Conservation (phyloP, 1,140 invertebrate species). For the Pogonomyrmex barbatus region DNA sequence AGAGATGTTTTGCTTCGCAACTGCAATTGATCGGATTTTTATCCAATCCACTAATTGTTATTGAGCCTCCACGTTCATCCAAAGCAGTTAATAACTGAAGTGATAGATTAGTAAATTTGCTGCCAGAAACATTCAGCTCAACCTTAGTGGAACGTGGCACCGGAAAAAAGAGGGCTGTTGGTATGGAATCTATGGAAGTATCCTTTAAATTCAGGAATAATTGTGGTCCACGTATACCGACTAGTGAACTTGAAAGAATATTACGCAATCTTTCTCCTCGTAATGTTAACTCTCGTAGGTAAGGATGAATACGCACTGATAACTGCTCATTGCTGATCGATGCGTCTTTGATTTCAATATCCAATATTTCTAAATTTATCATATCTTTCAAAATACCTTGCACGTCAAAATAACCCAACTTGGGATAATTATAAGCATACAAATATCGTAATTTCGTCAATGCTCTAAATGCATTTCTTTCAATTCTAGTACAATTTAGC, state of each 20-base stretch:
- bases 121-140: slow-evolving; percentile 92
- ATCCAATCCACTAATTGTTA: slow-evolving; percentile 90
- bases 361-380: slow-evolving; percentile 89
- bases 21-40: slow-evolving; percentile 94
- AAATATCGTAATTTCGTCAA: slow-evolving; percentile 90
- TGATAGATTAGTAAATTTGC: slow-evolving; percentile 91
- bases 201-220: slow-evolving; percentile 92
- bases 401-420: slow-evolving; percentile 93
- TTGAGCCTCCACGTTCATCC: slow-evolving; percentile 91
- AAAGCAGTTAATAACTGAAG: slow-evolving; percentile 92
- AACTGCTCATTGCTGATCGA: slow-evolving; percentile 93
- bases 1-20: slow-evolving; percentile 92
- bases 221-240: slow-evolving; percentile 90
- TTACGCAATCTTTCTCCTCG: slow-evolving; percentile 91
- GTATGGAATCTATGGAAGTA: slow-evolving; percentile 92
- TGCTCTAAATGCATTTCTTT: slow-evolving; percentile 92
- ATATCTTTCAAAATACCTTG: slow-evolving; percentile 92
- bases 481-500: slow-evolving; percentile 90
- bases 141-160: slow-evolving; percentile 95
- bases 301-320: slow-evolving; percentile 91
- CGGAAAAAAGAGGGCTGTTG: slow-evolving; percentile 93
- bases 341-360: slow-evolving; percentile 95
- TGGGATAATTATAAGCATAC: slow-evolving; percentile 91
- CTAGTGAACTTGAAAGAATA: slow-evolving; percentile 93
- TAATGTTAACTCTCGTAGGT: slow-evolving; percentile 91